These are phyloP conservation scores for Yponomeuta plumbellus DNA, from an alignment of 2,888 invertebrate genomes.

Conservation along the genomic window DNA sequence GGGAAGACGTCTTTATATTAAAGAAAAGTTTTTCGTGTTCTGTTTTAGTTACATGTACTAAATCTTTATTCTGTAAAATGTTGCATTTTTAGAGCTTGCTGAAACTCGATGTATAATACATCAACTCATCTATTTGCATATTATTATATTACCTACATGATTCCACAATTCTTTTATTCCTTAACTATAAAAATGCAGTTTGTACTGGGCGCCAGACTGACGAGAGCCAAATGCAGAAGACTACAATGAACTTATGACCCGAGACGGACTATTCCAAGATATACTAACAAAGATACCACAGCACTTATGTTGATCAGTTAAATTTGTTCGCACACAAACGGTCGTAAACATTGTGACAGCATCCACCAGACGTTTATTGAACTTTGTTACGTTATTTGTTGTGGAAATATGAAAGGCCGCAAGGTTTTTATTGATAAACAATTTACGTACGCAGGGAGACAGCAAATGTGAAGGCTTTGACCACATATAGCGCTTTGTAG, in stretches of 20 bases:
- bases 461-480: not conserved
- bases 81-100: too few relatives aligned
- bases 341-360: not conserved
- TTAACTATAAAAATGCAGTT: not conserved
- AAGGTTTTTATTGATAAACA: not conserved
- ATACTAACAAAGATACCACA: not conserved
- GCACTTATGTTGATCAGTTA: not conserved
- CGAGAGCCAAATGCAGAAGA: not conserved
- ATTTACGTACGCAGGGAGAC: not conserved
- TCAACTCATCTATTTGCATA: too few relatives aligned
- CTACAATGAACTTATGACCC: not conserved
- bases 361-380: slow-evolving; percentile 1
- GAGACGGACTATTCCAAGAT: not conserved
- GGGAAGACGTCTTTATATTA: too few relatives aligned
- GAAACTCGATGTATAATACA: too few relatives aligned
- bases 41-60: too few relatives aligned
- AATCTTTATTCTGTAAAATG: too few relatives aligned
- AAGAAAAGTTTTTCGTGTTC: too few relatives aligned
- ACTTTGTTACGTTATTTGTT: not conserved
- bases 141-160: too few relatives aligned
- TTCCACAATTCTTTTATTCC: not conserved
- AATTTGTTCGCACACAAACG: not conserved
- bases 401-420: not conserved
- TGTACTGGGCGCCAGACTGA: not conserved
- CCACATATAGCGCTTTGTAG: not conserved